Conservation (phyloP, 2,888 invertebrate species). For the Acanthosoma haemorrhoidale region DNA sequence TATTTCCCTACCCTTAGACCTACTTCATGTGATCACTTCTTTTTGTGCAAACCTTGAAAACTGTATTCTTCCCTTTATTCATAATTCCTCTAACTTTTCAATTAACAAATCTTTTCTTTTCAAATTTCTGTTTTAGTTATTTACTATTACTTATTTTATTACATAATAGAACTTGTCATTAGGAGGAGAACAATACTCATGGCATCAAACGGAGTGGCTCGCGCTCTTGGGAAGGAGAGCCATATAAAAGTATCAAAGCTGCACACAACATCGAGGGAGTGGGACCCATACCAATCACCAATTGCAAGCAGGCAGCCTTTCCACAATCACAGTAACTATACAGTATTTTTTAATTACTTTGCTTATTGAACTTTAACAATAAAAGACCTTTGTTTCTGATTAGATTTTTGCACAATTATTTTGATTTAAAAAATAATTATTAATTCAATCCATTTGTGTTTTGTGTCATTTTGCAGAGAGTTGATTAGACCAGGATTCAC, state of each 20-base stretch:
- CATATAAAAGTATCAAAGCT: constrained; percentile 54
- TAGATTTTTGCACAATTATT: too few relatives aligned
- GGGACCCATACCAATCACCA: constrained; percentile 2
- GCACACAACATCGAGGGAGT: constrained; percentile 46
- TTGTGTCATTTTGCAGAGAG: constrained; percentile 21
- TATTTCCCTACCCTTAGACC: too few relatives aligned
- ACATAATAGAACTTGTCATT: too few relatives aligned
- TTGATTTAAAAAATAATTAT: background rate
- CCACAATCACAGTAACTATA: constrained; percentile 4
- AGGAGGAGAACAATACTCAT: constrained; percentile 47
- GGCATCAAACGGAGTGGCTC: constrained; percentile 60
- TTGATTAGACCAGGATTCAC: constrained; percentile 23
- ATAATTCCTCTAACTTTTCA: too few relatives aligned
- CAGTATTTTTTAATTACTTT: background rate
- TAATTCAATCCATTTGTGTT: background rate
- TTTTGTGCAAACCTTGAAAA: too few relatives aligned
- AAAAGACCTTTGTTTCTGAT: background rate
- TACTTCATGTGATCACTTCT: too few relatives aligned
- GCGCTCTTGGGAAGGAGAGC: constrained; percentile 57
- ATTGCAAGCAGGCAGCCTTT: background rate
- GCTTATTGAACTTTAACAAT: background rate
- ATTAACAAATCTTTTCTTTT: too few relatives aligned
- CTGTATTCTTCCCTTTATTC: too few relatives aligned
- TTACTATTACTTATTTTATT: too few relatives aligned
- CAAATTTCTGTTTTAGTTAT: too few relatives aligned